Evolutionary conservation across 2,797 vertebrate species (phyloP).

Genomic region (Aldrovandia affinis): DNA sequence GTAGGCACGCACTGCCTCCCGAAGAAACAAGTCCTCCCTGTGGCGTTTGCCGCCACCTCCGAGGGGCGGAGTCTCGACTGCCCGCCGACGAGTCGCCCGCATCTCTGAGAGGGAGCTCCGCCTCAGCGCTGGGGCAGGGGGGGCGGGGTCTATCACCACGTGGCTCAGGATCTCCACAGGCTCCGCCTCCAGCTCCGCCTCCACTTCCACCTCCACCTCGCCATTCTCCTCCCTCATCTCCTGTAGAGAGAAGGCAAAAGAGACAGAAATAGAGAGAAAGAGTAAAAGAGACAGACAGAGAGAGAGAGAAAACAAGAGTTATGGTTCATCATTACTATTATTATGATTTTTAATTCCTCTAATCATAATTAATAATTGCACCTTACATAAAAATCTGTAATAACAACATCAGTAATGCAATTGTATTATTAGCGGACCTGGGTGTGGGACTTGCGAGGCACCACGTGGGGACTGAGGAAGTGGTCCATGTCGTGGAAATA

Average conservation of each 20-base stretch:
- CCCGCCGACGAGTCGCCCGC: not conserved
- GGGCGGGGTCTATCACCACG: not conserved
- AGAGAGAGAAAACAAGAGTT: not conserved
- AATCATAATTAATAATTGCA: too few relatives aligned
- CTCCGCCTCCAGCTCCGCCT: slow-evolving; percentile 11
- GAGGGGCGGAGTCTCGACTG: not conserved
- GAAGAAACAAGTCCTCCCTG: slow-evolving; percentile 7
- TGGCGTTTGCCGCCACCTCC: not conserved
- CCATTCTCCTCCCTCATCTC: slow-evolving; percentile 25
- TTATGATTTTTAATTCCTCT: too few relatives aligned
- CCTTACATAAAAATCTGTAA: too few relatives aligned
- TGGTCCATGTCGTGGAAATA: slow-evolving; percentile 28
- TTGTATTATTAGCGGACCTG: not conserved
- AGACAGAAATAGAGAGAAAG: not conserved
- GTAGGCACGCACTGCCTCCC: slow-evolving; percentile 10
- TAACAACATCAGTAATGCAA: too few relatives aligned
- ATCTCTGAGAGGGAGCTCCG: not conserved
- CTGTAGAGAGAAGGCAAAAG: not conserved
- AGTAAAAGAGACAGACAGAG: not conserved
- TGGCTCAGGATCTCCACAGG: not conserved
- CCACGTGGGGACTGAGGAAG: slow-evolving; percentile 29
- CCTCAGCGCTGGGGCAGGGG: not conserved
- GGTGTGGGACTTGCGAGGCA: slow-evolving; percentile 11
- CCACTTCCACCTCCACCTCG: not conserved
- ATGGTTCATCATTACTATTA: too few relatives aligned